Conservation (phyloP, 1,140 invertebrate genomes). For the Brachionus koreanus region DNA sequence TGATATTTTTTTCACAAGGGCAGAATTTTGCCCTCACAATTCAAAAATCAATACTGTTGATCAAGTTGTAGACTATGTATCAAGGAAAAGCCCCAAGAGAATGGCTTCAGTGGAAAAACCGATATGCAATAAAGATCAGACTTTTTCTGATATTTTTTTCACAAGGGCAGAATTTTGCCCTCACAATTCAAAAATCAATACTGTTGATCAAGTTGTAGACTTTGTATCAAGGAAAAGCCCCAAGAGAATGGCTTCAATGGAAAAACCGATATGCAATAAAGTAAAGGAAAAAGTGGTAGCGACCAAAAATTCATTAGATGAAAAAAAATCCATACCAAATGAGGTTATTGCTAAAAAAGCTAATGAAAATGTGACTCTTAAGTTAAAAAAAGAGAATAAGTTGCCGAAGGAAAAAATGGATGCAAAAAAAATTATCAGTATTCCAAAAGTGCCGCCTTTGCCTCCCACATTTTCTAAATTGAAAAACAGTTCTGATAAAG, state of each 20-base stretch:
- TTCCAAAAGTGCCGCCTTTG: neutral
- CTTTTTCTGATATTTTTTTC: neutral
- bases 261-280: too few relatives aligned
- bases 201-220: too few relatives aligned
- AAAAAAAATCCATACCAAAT: neutral
- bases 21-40: neutral
- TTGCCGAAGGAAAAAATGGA: neutral
- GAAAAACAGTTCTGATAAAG: too few relatives aligned
- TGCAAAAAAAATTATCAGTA: neutral
- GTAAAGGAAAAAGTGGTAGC: too few relatives aligned
- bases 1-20: neutral
- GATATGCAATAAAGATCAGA: too few relatives aligned
- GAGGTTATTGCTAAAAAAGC: neutral
- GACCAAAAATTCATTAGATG: neutral
- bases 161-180: neutral
- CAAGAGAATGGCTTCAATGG: too few relatives aligned
- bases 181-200: neutral
- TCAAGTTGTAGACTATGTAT: too few relatives aligned
- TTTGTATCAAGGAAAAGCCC: too few relatives aligned
- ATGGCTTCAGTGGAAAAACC: too few relatives aligned
- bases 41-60: too few relatives aligned
- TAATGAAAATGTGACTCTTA: neutral
- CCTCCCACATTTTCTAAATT: neutral
- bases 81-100: too few relatives aligned
- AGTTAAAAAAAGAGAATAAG: neutral